Evolutionary conservation across 1,140 invertebrate species (phyloP).

Genomic region (Hycleus cichorii): DNA sequence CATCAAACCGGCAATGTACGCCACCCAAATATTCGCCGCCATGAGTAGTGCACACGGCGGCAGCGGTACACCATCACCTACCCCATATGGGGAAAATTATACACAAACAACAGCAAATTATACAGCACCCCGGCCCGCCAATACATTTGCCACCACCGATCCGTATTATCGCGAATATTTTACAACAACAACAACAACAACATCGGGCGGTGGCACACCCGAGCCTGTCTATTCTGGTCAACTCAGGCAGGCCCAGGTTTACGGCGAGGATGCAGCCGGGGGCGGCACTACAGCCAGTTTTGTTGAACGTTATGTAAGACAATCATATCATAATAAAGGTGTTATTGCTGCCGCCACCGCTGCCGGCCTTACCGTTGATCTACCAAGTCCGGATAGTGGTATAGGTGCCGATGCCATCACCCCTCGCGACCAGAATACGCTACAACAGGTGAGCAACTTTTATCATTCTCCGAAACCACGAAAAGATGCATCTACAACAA

Average conservation of each 20-base stretch:
- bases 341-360: constrained; percentile 47
- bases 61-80: constrained; percentile 47
- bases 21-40: constrained; percentile 44
- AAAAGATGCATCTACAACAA: too few relatives aligned
- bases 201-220: constrained; percentile 40
- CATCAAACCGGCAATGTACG: constrained; percentile 45
- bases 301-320: constrained; percentile 49
- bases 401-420: constrained; percentile 87
- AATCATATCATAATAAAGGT: constrained; percentile 47
- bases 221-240: constrained; percentile 46
- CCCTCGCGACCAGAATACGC: constrained; percentile 75
- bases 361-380: constrained; percentile 78
- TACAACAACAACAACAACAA: constrained; percentile 36
- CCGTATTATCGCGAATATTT: constrained; percentile 49
- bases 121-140: constrained; percentile 38
- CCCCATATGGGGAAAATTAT: constrained; percentile 51
- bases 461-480: too few relatives aligned
- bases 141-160: constrained; percentile 41
- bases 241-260: constrained; percentile 45
- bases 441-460: constrained; percentile 69
- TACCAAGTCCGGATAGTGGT: constrained; percentile 85
- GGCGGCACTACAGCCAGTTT: constrained; percentile 42
- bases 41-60: constrained; percentile 34
- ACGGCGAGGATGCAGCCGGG: constrained; percentile 40
- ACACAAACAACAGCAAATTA: constrained; percentile 46